Evolutionary conservation across 2,797 vertebrate genomes (phyloP), one percentile per base, ranked within the genome.

Genomic region (Cottoperca gobio): DNA sequence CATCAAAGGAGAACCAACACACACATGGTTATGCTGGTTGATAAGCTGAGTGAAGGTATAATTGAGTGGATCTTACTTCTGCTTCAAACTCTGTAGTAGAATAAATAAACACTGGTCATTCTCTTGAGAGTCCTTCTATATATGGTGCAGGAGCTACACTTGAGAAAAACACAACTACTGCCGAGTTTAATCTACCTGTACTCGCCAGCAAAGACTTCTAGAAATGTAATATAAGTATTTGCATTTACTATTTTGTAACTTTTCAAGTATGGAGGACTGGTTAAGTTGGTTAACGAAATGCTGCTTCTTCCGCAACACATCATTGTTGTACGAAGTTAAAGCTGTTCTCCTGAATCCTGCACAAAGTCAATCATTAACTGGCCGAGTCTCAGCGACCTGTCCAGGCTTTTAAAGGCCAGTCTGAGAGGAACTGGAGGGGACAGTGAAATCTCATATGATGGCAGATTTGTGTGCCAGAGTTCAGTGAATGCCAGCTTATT

Each of bases 401-500:
- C 79, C 68, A 37, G 42, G 68, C 52, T 73, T 69, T 76, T 76
- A 80, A 82, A 91, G 81, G 80, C 78, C 70, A 76, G 81, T 46
- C 70, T 72, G 73, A 73, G 62, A 86, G 71, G 86, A 84, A 89
- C 88, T 85, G 81, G 84, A 87, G 88, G 88, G 85, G 87, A 91
- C 68, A 9, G 81, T 49, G 72, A 82, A 84, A 89, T 87, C 85
- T 90, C 82, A 90, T 90, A 87, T 85, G 84, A 85, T 71, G 81
- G 83, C 81, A 72, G 87, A 79, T 88, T 79, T 73, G 58, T 80
- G 85, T 70, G 70, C 68, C 64, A 66, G 80, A 88, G 89, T 88
- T 91, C 86, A 88, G 75, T 77, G 88, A 90, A 89, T 86, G 86
- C 79, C 89, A 89, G 84, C 88, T 91, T 91, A 91, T 92, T 93